Conservation (phyloP, 2,888 invertebrate genomes). For the Plebejus melissa region DNA sequence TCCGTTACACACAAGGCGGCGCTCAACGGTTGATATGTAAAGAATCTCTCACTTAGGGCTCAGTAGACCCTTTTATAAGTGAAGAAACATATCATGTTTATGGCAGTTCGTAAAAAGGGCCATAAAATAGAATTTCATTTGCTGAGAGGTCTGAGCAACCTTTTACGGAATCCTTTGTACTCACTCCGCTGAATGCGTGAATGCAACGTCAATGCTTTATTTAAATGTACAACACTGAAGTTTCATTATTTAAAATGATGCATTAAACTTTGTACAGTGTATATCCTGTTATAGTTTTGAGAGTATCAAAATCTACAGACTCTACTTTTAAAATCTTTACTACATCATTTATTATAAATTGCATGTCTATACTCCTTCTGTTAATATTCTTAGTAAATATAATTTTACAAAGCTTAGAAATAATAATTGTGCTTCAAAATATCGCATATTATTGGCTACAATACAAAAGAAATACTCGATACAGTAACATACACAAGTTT, state of each 20-base stretch:
- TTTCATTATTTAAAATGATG: conserved; percentile 12
- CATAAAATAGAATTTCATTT: conserved; percentile 29
- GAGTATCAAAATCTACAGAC: too few relatives aligned
- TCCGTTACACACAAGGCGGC: conserved; percentile 62
- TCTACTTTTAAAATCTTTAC: too few relatives aligned
- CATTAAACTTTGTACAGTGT: not conserved
- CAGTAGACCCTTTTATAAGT: conserved; percentile 66
- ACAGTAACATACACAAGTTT: too few relatives aligned
- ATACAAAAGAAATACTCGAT: too few relatives aligned
- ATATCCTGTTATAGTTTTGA: too few relatives aligned
- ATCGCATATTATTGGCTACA: too few relatives aligned
- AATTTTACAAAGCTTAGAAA: too few relatives aligned
- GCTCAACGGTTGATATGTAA: conserved; percentile 70
- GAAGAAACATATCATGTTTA: conserved; percentile 75
- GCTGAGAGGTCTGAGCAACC: conserved; percentile 26
- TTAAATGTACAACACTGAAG: conserved; percentile 10
- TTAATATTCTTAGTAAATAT: too few relatives aligned
- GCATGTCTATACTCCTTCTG: too few relatives aligned
- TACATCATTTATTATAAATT: too few relatives aligned
- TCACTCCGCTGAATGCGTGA: not conserved
- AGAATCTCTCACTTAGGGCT: conserved; percentile 71
- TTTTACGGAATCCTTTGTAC: conserved; percentile 27
- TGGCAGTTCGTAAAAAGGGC: conserved; percentile 44
- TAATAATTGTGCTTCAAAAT: too few relatives aligned
- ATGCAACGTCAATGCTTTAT: conserved; percentile 13